Evolutionary conservation across 2,113 vertebrate species (phyloP), one percentile per base, ranked within the genome.

Genomic region (Pundamilia nyererei): DNA sequence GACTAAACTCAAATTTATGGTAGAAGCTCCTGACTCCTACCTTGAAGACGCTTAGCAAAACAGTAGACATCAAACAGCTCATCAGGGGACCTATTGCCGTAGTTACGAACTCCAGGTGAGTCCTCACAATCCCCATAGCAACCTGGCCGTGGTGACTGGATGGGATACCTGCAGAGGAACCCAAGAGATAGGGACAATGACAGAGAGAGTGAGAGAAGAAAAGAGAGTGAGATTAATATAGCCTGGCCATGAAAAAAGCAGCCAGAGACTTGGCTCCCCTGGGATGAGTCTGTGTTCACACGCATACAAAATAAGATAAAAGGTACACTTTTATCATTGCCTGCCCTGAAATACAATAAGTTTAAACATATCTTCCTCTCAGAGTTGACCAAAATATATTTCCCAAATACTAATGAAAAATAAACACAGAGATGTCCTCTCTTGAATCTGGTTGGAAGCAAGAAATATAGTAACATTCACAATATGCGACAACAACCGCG

Each of bases 41-140:
- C 98, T 96, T 92, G 95, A 87, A 98, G 96, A 65, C 96, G 96
- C 40, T 94, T 95, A 38, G 97, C 96, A 80, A 98, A 99, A 96
- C 99, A 99, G 91, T 99, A 99, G 47, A 98, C 98, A 15, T 99
- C 99, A 72, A 98, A 99, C 81, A 94, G 96, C 86, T 99, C 98
- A 0, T 91, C 87, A 0, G 97, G 96, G 42, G 97, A 97, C 60
- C 98, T 96, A 83, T 56, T 93, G 38, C 99, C 98, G 3, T 99
- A 99, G 94, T 97, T 99, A 87, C 99, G 97, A 70, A 99, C 97
- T 3, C 98, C 98, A 21, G 99, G 98, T 79, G 97, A 97, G 94
- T 98, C 97, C 94, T 97, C 97, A 6, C 97, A 97, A 94, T 99
- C 99, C 0, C 98, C 99, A 55, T 98, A 99, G 95, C 99, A 99